Base-by-base conservation (phyloP, 2,888 invertebrate genomes). In the Polydrusus pterygomalis region DNA sequence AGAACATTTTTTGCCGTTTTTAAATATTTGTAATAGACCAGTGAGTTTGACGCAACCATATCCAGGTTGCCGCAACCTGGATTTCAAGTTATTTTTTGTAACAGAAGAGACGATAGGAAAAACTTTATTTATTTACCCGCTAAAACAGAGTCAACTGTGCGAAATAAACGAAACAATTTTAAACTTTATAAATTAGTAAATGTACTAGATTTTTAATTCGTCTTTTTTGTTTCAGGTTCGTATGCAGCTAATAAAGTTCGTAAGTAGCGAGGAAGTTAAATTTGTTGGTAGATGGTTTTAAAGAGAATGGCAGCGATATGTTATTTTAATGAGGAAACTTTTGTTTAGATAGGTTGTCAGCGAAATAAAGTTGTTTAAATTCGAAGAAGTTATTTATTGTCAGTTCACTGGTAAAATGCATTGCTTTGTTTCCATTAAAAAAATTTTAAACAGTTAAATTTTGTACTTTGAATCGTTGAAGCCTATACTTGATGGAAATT, bases 161-260 rank as follows among this genome's bases (percentile, higher is more conserved):
- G 30, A 64, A 64, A 47, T 65, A 30, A 65, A 30, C 34, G 49
- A 43, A 63, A 65, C 65, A 65, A 49, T 65, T 65, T 64, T n/a
- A 30, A 65, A 65, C 49, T 65, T 65, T 65, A 51, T 65, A 65
- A 65, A 49, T 65, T 65, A 65, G 47, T 65, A 65, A 65, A 65
- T 65, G 51, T 65, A 34, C 65, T 51, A 45, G 25, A 65, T 51
- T 65, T 47, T 65, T 49, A 65, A 49, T 65, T 65, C 17, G 65
- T 65, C 51, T 47, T 65, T 64, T 65, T 65, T 65, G 65, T 65
- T 65, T 38, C 38, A 65, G 65, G 65, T 65, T 49, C 17, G 65
- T 65, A 65, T 65, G 34, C 47, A 38, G 30, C 45, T 13, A 65
- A 34, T 65, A 17, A 65, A 51, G 30, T 65, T 47, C 13, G 65